phyloP scores from a whole-genome alignment of 2,797 vertebrate genomes.

The Crax fasciolata region DNA sequence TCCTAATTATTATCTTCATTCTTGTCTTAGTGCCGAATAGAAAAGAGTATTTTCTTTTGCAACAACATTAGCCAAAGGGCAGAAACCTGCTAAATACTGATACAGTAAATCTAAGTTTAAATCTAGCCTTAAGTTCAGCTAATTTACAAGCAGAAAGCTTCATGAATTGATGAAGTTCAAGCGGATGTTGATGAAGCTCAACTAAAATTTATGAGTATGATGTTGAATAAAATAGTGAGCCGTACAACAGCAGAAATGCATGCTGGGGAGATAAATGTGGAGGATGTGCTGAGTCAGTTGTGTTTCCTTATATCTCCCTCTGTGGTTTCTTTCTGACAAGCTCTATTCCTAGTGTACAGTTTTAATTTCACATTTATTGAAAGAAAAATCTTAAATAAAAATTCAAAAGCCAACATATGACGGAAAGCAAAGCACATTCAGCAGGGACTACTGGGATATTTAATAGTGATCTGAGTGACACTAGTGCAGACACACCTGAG shows the following conservation, averaged over 20 bases:
- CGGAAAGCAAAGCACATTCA: background rate
- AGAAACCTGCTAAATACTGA: background rate
- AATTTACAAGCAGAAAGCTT: background rate
- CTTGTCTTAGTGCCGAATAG: background rate
- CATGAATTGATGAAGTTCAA: background rate
- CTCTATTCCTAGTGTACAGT: background rate
- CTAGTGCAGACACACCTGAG: background rate
- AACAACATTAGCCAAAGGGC: background rate
- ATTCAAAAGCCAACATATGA: background rate
- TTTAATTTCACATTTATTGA: background rate
- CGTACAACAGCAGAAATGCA: background rate
- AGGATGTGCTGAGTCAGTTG: background rate
- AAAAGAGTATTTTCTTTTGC: background rate
- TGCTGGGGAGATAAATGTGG: background rate
- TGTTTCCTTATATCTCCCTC: background rate
- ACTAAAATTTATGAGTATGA: background rate
- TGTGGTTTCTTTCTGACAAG: background rate
- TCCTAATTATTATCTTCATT: background rate
- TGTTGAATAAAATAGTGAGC: background rate
- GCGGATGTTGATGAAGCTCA: background rate
- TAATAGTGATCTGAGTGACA: background rate
- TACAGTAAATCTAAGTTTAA: background rate
- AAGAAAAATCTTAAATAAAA: background rate
- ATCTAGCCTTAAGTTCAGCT: background rate
- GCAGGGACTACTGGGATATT: background rate